Evolutionary conservation across 2,113 vertebrate species (phyloP).

Genomic region (Salminus brasiliensis): DNA sequence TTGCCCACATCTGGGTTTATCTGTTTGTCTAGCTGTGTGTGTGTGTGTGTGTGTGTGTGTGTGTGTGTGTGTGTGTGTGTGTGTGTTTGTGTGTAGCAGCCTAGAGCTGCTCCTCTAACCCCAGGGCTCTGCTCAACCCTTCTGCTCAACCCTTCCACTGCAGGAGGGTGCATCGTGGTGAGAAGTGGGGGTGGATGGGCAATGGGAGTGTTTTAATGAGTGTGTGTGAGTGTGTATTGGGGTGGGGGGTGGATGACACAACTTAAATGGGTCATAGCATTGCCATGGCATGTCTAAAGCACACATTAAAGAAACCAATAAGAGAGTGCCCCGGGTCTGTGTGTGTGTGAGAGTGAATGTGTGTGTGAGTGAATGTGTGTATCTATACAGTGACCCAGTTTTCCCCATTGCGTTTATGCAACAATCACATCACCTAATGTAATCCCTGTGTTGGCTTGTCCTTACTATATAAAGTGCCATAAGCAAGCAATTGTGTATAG

Average conservation of each 20-base stretch:
- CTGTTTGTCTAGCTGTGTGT: slow-evolving; percentile 2
- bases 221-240: slow-evolving; percentile 51
- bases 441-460: neutral
- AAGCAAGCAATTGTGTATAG: neutral
- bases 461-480: slow-evolving; percentile 10
- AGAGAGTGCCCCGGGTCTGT: slow-evolving; percentile 38
- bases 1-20: neutral
- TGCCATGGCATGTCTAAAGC: slow-evolving; percentile 37
- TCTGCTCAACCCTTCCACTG: slow-evolving; percentile 27
- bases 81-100: slow-evolving; percentile 30
- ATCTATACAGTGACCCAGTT: slow-evolving; percentile 64
- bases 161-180: slow-evolving; percentile 29
- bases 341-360: slow-evolving; percentile 34
- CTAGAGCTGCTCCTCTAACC: slow-evolving; percentile 8
- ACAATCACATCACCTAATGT: slow-evolving; percentile 55
- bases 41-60: neutral
- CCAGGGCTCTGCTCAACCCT: slow-evolving; percentile 19
- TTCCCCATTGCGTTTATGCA: slow-evolving; percentile 53
- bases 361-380: neutral
- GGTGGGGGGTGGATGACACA: neutral
- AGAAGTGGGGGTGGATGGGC: slow-evolving; percentile 37
- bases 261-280: slow-evolving; percentile 44
- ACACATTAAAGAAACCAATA: slow-evolving; percentile 66
- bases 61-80: neutral
- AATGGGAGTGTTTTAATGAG: too few relatives aligned